phyloP scores from a whole-genome alignment of 2,888 invertebrate genomes.

The Drosophila buzzatii region DNA sequence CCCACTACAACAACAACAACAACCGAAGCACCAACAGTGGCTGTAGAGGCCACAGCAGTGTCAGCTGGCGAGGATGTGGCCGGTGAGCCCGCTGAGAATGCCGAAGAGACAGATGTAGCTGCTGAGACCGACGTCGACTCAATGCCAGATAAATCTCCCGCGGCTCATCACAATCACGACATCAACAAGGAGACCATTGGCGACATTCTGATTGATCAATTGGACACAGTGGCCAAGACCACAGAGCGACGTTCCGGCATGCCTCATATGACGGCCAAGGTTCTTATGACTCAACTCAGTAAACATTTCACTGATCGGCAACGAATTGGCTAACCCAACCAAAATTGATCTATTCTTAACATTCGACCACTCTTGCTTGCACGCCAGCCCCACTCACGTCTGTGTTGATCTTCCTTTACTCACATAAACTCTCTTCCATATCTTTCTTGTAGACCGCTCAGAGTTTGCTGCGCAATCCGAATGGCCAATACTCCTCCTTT shows the following conservation, averaged over 20 bases:
- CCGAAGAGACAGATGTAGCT: constrained; percentile 11
- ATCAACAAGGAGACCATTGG: constrained; percentile 81
- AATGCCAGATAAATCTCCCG: constrained; percentile 46
- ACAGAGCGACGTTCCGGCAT: constrained; percentile 80
- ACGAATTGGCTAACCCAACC: constrained; percentile 53
- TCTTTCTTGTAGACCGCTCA: constrained; percentile 85
- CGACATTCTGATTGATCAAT: constrained; percentile 74
- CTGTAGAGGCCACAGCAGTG: constrained; percentile 48
- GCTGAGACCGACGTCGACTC: constrained; percentile 43
- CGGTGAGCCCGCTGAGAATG: constrained; percentile 44
- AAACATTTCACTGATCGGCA: constrained; percentile 55
- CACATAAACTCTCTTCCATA: not conserved
- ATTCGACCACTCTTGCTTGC: constrained; percentile 21
- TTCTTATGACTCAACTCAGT: constrained; percentile 69
- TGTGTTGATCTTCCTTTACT: not conserved
- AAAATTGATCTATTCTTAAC: constrained; percentile 35
- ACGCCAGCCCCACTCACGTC: too few relatives aligned
- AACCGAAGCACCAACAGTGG: constrained; percentile 38
- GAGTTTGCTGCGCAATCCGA: constrained; percentile 86
- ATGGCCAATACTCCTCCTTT: constrained; percentile 90
- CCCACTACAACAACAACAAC: constrained; percentile 52
- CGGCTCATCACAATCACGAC: constrained; percentile 53
- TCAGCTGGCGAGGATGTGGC: constrained; percentile 43
- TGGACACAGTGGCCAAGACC: constrained; percentile 75
- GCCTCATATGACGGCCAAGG: constrained; percentile 82